Evolutionary conservation across 2,888 invertebrate genomes (phyloP).

Genomic region (Harpalus rufipes): DNA sequence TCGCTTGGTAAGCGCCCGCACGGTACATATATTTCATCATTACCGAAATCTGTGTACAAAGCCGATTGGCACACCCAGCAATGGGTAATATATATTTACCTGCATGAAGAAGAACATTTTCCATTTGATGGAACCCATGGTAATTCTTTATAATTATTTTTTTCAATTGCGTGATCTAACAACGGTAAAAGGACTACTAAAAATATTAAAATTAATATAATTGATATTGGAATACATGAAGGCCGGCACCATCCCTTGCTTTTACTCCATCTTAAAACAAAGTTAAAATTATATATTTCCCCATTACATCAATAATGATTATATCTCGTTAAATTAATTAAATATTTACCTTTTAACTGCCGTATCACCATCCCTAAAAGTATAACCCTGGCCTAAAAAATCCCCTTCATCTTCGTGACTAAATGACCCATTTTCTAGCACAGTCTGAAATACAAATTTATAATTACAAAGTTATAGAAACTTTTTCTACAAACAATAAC

Average conservation of each 20-base stretch:
- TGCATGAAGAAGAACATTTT: conserved; percentile 82
- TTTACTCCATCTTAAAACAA: conserved; percentile 78
- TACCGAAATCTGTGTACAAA: too few relatives aligned
- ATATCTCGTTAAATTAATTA: background rate
- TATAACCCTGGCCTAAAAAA: conserved; percentile 88
- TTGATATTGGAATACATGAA: conserved; percentile 90
- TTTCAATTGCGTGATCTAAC: conserved; percentile 84
- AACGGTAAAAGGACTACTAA: conserved; percentile 88
- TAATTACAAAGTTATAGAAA: conserved; percentile 35
- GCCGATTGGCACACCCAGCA: too few relatives aligned
- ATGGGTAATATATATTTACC: conserved; percentile 77
- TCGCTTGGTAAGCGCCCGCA: too few relatives aligned
- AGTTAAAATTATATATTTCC: conserved; percentile 47
- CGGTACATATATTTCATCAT: too few relatives aligned
- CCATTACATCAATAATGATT: conserved; percentile 61
- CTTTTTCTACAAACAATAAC: background rate
- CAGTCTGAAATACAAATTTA: conserved; percentile 79
- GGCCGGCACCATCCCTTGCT: conserved; percentile 87
- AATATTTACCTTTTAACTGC: conserved; percentile 79
- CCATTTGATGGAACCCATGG: conserved; percentile 5
- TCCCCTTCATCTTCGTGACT: conserved; percentile 86
- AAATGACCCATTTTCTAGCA: conserved; percentile 83
- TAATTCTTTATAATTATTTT: conserved; percentile 69
- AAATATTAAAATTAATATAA: conserved; percentile 88
- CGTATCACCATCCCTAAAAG: conserved; percentile 84